Evolutionary conservation across 2,113 vertebrate genomes (phyloP), one percentile per base, ranked within the genome.

Genomic region (Tauraco erythrolophus): DNA sequence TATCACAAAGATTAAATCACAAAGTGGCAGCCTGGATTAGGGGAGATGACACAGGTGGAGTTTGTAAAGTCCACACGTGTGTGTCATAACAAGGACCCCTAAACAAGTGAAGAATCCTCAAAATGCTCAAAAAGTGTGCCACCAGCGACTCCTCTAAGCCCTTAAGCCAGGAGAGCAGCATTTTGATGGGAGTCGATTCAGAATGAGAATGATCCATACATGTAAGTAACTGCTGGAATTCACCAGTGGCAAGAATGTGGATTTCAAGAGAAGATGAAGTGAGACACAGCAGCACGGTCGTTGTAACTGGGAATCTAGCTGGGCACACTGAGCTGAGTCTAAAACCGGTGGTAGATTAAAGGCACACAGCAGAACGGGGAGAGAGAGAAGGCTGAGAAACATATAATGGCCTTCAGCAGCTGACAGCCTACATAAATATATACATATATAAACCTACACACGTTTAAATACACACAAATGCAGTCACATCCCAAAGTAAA

Each of bases 131-230:
- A 6, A 58, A 30, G 12, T 12, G 46, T 19, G 78, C 25, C 57
- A 41, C 33, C 18, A 41, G 25, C 21, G 19, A 64, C 33, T 46
- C 19, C 14, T 58, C 57, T 35, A 39, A 54, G 43, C 27, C 70
- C 61, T 35, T 6, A 43, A 30, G 35, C 1, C 39, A 66, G 57
- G 30, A 71, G 19, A 41, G 1, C 56, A 46, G 66, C 27, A 39
- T 12, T 62, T 57, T 41, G 31, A 74, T 37, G 31, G 60, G n/a
- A 33, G 56, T 11, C 0, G 0, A 19, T 15, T 62, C 5, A n/a
- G 65, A 57, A 50, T 1, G 27, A 68, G n/a, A 85, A 57, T 1
- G 5, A 84, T 41, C 16, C 6, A 1, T 23, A 39, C 25, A 31
- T 3, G 4, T 19, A 50, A 53, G 4, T 19, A 50, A 53, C 31